A percentile compares a stretch with the other conserved stretches of the same genome.
Evolutionary conservation across 2,797 vertebrate genomes (phyloP).

Genomic region (Lepilemur ruficaudatus): DNA sequence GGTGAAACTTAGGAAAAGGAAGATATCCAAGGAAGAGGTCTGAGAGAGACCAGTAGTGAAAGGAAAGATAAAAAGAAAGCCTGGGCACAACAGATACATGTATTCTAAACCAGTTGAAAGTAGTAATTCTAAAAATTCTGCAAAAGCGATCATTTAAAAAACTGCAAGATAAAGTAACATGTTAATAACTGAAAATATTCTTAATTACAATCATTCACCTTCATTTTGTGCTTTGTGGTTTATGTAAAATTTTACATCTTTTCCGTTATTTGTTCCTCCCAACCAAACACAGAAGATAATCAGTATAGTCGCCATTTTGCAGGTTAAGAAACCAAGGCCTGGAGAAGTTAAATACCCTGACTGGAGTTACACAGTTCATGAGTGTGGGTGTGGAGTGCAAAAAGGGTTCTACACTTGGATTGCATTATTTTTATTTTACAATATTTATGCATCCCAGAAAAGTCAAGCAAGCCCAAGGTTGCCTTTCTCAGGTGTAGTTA

Average conservation of each 20-base stretch:
- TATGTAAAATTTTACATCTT: neutral
- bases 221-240: neutral
- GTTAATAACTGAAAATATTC: neutral
- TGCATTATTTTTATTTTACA: neutral
- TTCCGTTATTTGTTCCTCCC: neutral
- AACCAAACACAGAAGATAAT: neutral
- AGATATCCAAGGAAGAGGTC: neutral
- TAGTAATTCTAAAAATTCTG: neutral
- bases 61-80: neutral
- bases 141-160: neutral
- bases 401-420: neutral
- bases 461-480: neutral
- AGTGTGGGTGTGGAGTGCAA: accelerated
- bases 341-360: neutral
- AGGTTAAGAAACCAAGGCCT: neutral
- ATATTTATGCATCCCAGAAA: neutral
- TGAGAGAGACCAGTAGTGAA: too few species aligned
- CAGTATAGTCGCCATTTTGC: neutral
- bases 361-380: neutral
- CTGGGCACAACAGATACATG: neutral
- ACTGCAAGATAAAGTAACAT: neutral
- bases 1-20: neutral
- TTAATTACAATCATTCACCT: neutral
- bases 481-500: slow-evolving; percentile 4
- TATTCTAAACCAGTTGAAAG: neutral